Evolutionary conservation across 1,140 invertebrate genomes (phyloP), one percentile per base, ranked within the genome.

Genomic region (Drosophila punjabiensis): DNA sequence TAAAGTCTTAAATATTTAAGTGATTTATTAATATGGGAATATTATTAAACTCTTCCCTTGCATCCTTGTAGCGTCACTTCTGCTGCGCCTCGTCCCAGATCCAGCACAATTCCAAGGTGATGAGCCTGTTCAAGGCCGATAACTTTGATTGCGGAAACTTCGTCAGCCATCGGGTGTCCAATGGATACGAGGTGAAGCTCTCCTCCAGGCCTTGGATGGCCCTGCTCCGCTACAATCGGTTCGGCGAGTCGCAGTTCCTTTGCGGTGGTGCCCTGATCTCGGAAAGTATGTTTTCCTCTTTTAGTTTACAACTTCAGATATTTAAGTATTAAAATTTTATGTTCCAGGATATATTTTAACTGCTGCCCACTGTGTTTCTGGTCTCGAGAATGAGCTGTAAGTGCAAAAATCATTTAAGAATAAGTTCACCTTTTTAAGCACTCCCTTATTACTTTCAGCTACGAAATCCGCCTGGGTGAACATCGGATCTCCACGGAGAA

Each of bases 391-490:
- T 33, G 58, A 79, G 24, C 81, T 92, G 84, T 82, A 62, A 94
- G 94, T 55, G 16, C 7, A n/a, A 24, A 61, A 13, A 16, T 7
- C 1, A n/a, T 16, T 16, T 16, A 28, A 24, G 11, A 20, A 9
- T 55, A 16, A 39, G 24, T 53, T 55, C 4, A 1, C 14, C 52
- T 24, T 3, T 13, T 24, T 11, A 5, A 14, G 5, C 18, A 30
- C 32, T 45, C 5, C 11, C 56, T 18, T 20, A 10, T 47, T 20
- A 18, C 10, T 11, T 73, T 18, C n/a, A 95, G 94, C 20, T 81
- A 82, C 0, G 91, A 93, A 30, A 94, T 96, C 1, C 94, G 95
- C 2, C 76, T 96, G 11, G 95, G 95, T 7, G 95, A 96, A 83
- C 95, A 96, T 80, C 93, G 95, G 55, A 95, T 94, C 0, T 89